phyloP scores from a whole-genome alignment of 1,140 invertebrate species.

The Riptortus pedestris region DNA sequence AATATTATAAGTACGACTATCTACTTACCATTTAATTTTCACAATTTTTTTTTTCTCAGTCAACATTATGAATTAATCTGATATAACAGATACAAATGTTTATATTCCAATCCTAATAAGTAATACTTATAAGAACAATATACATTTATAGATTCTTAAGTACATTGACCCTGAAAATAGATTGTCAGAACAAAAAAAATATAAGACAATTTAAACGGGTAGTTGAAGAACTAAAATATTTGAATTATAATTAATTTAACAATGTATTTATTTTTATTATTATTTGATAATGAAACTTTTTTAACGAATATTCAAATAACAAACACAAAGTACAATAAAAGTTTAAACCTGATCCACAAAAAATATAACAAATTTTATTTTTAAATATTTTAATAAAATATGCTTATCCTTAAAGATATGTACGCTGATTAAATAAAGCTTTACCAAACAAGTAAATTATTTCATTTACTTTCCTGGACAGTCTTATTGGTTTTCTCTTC shows the following conservation, averaged over 20 bases:
- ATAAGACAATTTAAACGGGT: background rate
- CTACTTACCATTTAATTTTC: background rate
- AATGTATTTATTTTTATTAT: background rate
- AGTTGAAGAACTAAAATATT: background rate
- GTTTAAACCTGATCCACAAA: background rate
- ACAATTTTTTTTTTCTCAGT: background rate
- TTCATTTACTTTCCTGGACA: no score
- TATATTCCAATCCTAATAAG: background rate
- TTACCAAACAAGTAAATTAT: no score
- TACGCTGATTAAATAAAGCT: no score
- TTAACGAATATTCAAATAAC: no score
- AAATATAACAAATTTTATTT: background rate
- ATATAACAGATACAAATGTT: background rate
- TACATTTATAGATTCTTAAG: background rate
- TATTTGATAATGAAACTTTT: background rate
- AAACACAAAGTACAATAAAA: background rate
- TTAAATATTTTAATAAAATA: no score
- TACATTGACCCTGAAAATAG: background rate
- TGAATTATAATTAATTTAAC: background rate
- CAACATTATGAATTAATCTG: background rate
- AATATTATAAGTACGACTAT: background rate
- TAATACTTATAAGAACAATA: background rate
- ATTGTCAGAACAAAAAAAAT: background rate
- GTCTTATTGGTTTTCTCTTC: no score
- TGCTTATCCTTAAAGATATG: no score